Percentiles rank a stretch among this genome's conserved stretches.
Evolutionary conservation across 2,797 vertebrate genomes (phyloP).

Genomic region (Gallirallus australis): DNA sequence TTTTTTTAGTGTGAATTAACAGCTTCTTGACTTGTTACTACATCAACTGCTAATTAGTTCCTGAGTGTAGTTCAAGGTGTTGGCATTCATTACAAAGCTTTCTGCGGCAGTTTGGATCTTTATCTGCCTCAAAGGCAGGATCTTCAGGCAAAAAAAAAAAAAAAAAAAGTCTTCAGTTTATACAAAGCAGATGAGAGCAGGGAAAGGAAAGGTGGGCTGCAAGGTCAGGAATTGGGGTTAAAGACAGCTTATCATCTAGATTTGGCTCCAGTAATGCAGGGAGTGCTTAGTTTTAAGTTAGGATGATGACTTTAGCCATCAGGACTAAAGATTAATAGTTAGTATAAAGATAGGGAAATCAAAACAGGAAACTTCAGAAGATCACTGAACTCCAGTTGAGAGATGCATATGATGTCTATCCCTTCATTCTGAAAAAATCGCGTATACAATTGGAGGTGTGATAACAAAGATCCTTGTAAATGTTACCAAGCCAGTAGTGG

Average conservation of each 20-base stretch:
- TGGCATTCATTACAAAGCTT: constrained; percentile 73
- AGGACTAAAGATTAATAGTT: not conserved
- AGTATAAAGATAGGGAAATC: not conserved
- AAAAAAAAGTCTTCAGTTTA: constrained; percentile 1
- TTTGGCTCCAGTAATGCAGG: not conserved
- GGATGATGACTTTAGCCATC: not conserved
- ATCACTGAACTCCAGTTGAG: not conserved
- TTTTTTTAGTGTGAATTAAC: constrained; percentile 52
- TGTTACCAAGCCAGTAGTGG: not conserved
- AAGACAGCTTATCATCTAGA: not conserved
- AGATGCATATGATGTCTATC: fast-evolving
- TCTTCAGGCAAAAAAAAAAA: constrained; percentile 46
- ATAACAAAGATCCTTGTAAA: not conserved
- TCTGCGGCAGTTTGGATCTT: constrained; percentile 63
- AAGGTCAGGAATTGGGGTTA: not conserved
- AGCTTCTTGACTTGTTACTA: constrained; percentile 72
- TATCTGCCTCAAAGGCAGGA: constrained; percentile 62
- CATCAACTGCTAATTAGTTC: constrained; percentile 73
- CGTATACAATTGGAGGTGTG: not conserved
- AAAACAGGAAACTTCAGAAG: not conserved
- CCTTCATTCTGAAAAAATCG: not conserved
- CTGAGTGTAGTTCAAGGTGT: constrained; percentile 67
- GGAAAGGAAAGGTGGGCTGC: constrained; percentile 5
- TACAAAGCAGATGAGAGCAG: not conserved
- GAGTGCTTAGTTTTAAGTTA: not conserved